phyloP scores from a whole-genome alignment of 1,140 invertebrate species.

The Lerema accius region DNA sequence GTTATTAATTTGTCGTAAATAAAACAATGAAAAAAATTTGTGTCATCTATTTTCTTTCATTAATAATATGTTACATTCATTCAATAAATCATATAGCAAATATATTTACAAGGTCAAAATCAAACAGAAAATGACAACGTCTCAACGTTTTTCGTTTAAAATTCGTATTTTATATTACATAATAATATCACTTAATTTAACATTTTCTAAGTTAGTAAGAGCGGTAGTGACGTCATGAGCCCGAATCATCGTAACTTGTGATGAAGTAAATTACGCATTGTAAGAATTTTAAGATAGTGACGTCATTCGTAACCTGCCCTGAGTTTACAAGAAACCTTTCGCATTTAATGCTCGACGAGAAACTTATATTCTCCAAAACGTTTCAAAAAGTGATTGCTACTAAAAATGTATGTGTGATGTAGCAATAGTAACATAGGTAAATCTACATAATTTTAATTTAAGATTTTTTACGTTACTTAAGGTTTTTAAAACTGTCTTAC shows the following conservation, averaged over 20 bases:
- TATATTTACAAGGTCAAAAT: conserved; percentile 82
- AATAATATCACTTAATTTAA: conserved; percentile 79
- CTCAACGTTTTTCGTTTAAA: conserved; percentile 72
- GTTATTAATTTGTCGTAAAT: too few relatives aligned
- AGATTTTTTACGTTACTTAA: too few relatives aligned
- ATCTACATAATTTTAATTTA: too few relatives aligned
- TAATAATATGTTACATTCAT: conserved; percentile 84
- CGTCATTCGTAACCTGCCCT: background rate
- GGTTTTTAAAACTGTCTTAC: too few relatives aligned
- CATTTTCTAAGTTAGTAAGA: conserved; percentile 65
- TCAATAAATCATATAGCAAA: conserved; percentile 83
- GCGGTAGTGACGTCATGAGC: conserved; percentile 55
- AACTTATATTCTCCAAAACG: background rate
- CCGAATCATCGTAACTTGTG: conserved; percentile 55
- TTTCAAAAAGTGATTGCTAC: background rate
- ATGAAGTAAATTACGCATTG: background rate
- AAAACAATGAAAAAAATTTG: conserved; percentile 76
- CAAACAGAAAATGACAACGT: conserved; percentile 76
- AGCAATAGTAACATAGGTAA: too few relatives aligned
- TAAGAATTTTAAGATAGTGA: too few relatives aligned
- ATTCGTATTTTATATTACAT: conserved; percentile 80
- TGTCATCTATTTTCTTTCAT: conserved; percentile 82
- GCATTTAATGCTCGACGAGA: background rate
- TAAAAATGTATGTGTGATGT: too few relatives aligned
- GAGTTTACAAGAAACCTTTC: too few relatives aligned